These are phyloP conservation scores for Herpetotheres cachinnans DNA, from an alignment of 2,113 vertebrate species.

Conservation along the genomic window DNA sequence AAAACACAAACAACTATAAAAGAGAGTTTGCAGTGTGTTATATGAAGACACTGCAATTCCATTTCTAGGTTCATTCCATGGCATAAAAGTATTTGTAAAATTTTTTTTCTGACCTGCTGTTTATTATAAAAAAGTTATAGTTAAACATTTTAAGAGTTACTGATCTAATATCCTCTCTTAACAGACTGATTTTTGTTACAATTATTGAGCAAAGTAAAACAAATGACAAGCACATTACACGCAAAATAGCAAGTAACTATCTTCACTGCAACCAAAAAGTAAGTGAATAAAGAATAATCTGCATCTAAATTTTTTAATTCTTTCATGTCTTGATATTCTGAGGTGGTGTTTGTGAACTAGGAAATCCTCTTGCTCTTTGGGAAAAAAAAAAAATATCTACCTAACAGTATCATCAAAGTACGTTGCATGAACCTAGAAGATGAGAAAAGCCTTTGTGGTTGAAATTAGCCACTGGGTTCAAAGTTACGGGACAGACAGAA, in stretches of 20 bases:
- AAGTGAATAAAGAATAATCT: background rate
- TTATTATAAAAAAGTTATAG: background rate
- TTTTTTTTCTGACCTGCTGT: background rate
- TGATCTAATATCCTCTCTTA: background rate
- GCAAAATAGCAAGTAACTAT: background rate
- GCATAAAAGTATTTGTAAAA: background rate
- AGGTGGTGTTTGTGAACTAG: background rate
- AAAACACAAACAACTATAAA: background rate
- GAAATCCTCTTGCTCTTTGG: background rate
- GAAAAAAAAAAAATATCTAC: background rate
- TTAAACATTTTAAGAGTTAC: background rate
- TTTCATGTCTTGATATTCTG: background rate
- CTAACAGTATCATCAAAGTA: background rate
- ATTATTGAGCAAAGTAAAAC: background rate
- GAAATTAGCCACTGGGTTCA: background rate
- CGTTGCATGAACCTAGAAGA: background rate
- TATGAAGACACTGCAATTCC: background rate
- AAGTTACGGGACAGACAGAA: background rate
- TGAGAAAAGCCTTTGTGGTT: background rate
- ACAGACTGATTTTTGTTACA: background rate
- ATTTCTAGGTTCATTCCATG: background rate
- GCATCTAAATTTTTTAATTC: background rate
- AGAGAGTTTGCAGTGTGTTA: background rate
- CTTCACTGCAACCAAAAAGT: background rate
- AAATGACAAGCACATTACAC: background rate